Evolutionary conservation across 2,113 vertebrate species (phyloP), one percentile per base, ranked within the genome.

Genomic region (Pelmatolapia mariae): DNA sequence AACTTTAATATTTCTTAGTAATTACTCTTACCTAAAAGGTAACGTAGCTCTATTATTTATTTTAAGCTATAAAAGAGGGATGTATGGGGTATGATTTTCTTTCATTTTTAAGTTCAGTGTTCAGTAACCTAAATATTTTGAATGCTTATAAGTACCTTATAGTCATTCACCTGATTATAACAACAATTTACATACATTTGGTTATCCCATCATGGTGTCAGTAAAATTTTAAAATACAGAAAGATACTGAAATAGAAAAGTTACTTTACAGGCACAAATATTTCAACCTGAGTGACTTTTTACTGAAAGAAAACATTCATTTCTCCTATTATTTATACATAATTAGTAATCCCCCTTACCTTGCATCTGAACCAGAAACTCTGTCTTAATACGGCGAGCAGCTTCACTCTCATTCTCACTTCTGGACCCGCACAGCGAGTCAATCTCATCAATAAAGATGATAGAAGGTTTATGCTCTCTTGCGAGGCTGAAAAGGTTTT

Each of bases 351-450:
- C 22, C 71, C 11, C 89, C 86, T 91, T 86, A 98, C 98, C 98
- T 94, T 99, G 98, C 99, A 99, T 99, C 87, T 99, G 98, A 63
- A 99, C 98, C 15, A 99, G 96, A 94, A 99, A 99, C 83, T 99
- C 99, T 0, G 98, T 99, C 94, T 99, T 99, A 89, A 99, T 99
- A 66, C 98, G 96, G 5, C 98, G 97, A 6, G 98, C 99, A 43
- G 98, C 98, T 93, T 99, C 98, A 3, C 98, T 99, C 94, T 99
- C 99, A 56, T 99, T 99, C 95, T 99, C 98, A 89, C 98, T 99
- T 92, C 99, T 96, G 9, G 99, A 99, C 10, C 98, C 98, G 1
- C 99, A 99, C 9, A 99, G 96, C 7, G 99, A 99, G 94, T 99
- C 99, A 10, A 99, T 97, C 94, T 99, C 98, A 95, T 99, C 99